Percentiles rank a stretch among this genome's conserved stretches.
Conservation (phyloP, 2,888 invertebrate genomes). For the Isotomurus palustris region DNA sequence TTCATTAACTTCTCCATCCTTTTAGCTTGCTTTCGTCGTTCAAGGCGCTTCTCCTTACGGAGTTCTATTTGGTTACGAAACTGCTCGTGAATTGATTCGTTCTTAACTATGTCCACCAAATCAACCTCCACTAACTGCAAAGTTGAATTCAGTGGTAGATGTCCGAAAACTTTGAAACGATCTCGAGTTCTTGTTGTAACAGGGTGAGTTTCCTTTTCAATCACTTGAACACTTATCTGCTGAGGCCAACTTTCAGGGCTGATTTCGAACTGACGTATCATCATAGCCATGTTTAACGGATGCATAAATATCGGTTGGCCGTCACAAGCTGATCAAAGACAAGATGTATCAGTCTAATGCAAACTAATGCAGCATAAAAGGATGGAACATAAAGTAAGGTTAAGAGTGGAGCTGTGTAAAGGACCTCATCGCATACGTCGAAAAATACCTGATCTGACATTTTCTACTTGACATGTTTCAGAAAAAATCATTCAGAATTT, state of each 20-base stretch:
- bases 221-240: constrained; percentile 66
- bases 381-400: too few species aligned
- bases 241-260: constrained; percentile 69
- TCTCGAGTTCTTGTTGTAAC: constrained; percentile 77
- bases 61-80: constrained; percentile 66
- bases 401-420: too few species aligned
- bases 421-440: too few species aligned
- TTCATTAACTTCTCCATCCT: constrained; percentile 68
- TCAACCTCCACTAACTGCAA: constrained; percentile 87
- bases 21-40: constrained; percentile 70
- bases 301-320: constrained; percentile 91
- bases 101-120: constrained; percentile 67
- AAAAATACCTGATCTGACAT: too few species aligned
- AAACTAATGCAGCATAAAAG: too few species aligned
- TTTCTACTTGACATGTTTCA: too few species aligned
- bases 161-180: constrained; percentile 70
- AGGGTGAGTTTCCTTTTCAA: constrained; percentile 82
- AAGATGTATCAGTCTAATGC: neutral
- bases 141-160: constrained; percentile 83
- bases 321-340: constrained; percentile 63
- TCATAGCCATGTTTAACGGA: constrained; percentile 81
- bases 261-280: constrained; percentile 78
- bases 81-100: constrained; percentile 59
- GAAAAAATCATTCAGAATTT: too few species aligned
- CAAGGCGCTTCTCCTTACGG: constrained; percentile 65